Evolutionary conservation across 2,888 invertebrate genomes (phyloP), one percentile per base, ranked within the genome.

Genomic region (Lycaena phlaeas): DNA sequence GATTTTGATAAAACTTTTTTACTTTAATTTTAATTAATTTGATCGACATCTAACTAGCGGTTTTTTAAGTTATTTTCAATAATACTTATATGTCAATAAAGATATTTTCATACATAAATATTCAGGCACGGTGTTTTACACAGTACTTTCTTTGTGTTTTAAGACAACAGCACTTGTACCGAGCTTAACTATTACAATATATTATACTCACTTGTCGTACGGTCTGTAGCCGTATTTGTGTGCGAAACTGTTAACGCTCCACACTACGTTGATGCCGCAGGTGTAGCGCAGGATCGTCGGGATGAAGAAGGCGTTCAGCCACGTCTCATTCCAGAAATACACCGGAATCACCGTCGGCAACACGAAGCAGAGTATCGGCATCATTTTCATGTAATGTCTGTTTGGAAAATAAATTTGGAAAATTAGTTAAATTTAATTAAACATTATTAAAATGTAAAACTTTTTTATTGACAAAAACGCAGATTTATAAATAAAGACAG

Each of bases 221-320:
- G 97, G 96, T 57, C 90, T 91, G 66, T 89, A 91, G 49, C 97
- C 97, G 82, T 92, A 96, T 56, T 92, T 89, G 65, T 97, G 97
- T 0, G 97, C 96, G 2, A 93, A 94, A 56, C 95, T 95, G 75
- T 97, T 97, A 4, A 97, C 95, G 49, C 94, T 82, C 97, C 97
- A 97, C 0, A 97, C 97, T 25, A 89, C 86, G 66, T 97, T 92
- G 52, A 97, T 87, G 0, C 91, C 89, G 17, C 90, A 53, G 0
- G 90, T 89, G 70, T 96, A 97, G 38, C 96, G 88, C 41, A 93
- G 75, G 42, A 96, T 82, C 1, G 90, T 90, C 25, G 90, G 87
- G 14, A 91, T 86, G 65, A 92, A 92, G 88, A 93, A 95, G 1
- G 94, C 87, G 40, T 88, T 88, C 57, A 87, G 84, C 48, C 89